phyloP scores from a whole-genome alignment of 2,113 vertebrate species.

The Eubucco bourcierii region DNA sequence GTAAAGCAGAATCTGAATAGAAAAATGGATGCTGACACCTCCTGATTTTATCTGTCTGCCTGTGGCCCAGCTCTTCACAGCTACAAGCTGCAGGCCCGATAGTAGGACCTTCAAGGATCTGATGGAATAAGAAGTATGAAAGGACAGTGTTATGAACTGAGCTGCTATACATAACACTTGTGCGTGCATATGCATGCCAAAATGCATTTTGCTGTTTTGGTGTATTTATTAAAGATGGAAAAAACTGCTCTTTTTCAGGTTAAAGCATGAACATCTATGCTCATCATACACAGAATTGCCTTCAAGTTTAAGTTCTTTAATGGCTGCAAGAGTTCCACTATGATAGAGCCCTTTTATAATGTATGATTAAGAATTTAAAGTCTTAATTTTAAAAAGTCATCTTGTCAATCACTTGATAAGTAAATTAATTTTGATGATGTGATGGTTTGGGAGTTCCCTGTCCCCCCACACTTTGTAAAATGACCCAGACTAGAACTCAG shows the following conservation, averaged over 20 bases:
- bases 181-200: neutral
- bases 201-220: neutral
- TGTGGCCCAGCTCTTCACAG: neutral
- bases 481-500: too few relatives aligned
- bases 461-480: too few relatives aligned
- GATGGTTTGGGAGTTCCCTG: too few relatives aligned
- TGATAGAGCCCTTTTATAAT: neutral
- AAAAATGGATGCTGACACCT: neutral
- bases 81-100: neutral
- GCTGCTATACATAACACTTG: rapidly evolving
- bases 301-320: neutral
- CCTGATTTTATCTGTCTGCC: neutral
- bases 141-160: neutral
- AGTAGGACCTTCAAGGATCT: neutral
- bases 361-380: neutral
- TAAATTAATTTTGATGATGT: neutral
- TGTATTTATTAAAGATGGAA: neutral
- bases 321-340: rapidly evolving
- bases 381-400: neutral
- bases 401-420: neutral
- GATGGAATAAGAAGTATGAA: rapidly evolving
- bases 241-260: neutral
- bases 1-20: neutral
- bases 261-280: neutral
- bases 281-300: neutral